Conservation (phyloP, 2,888 invertebrate species). For the Protophormia terraenovae region DNA sequence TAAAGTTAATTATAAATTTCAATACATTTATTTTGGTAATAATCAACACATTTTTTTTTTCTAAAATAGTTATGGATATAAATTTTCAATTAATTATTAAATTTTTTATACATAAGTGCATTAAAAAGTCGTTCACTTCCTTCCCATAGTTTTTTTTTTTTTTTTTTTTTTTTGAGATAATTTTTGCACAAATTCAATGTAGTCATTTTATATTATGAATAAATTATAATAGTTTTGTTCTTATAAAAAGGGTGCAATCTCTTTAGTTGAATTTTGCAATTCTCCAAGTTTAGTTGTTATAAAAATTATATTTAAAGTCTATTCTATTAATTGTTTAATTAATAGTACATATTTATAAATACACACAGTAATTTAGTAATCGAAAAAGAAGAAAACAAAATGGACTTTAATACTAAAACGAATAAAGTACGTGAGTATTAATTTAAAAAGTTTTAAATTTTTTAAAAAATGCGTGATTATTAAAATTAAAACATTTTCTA, state of each 20-base stretch:
- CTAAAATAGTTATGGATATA: too few relatives aligned
- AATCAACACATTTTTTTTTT: too few relatives aligned
- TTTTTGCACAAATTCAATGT: conserved; percentile 64
- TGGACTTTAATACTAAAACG: conserved; percentile 46
- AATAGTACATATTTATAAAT: too few relatives aligned
- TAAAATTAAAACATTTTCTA: too few relatives aligned
- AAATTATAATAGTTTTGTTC: conserved; percentile 27
- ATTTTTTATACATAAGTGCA: too few relatives aligned
- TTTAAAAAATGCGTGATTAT: not conserved
- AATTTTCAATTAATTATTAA: too few relatives aligned
- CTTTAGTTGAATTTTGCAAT: conserved; percentile 44
- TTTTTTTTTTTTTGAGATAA: conserved; percentile 19
- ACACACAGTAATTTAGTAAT: not conserved
- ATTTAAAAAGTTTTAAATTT: not conserved
- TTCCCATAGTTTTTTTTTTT: not conserved
- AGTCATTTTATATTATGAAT: conserved; percentile 60
- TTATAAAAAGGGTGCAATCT: not conserved
- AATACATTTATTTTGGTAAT: too few relatives aligned
- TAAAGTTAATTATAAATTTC: too few relatives aligned
- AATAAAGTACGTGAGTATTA: conserved; percentile 46
- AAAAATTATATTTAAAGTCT: not conserved
- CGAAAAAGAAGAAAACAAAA: not conserved
- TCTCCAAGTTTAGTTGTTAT: not conserved
- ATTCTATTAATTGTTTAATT: too few relatives aligned
- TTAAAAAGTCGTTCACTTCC: not conserved